phyloP scores from a whole-genome alignment of 2,888 invertebrate genomes.

The Masnerella sp. region DNA sequence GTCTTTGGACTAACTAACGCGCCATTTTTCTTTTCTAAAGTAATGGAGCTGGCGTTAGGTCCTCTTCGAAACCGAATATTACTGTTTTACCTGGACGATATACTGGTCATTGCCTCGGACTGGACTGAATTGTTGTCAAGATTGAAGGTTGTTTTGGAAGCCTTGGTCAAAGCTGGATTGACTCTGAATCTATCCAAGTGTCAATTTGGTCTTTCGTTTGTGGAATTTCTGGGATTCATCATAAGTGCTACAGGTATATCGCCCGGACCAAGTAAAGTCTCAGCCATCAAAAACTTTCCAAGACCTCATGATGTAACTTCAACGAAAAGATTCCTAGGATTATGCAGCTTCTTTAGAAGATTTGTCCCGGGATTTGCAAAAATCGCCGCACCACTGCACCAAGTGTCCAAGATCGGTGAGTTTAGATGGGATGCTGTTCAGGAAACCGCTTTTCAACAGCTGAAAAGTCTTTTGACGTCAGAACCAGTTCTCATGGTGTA shows the following conservation, averaged over 20 bases:
- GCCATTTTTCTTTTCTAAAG: constrained; percentile 4
- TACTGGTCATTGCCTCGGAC: neutral
- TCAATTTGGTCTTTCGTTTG: neutral
- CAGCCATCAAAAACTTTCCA: constrained; percentile 22
- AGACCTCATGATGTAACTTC: constrained; percentile 18
- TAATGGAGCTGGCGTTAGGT: constrained; percentile 3
- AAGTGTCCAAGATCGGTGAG: constrained; percentile 1
- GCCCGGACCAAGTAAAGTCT: constrained; percentile 18
- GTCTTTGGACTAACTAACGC: constrained; percentile 4
- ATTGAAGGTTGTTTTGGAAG: neutral
- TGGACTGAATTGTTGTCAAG: neutral
- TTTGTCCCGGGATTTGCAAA: constrained; percentile 4
- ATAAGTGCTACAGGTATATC: constrained; percentile 13
- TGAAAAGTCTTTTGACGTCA: neutral
- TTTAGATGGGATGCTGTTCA: constrained; percentile 16
- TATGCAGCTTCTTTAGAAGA: constrained; percentile 1
- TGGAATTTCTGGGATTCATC: constrained; percentile 17
- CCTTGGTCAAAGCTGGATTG: constrained; percentile 11
- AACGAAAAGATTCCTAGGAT: constrained; percentile 16
- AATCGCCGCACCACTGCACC: constrained; percentile 13
- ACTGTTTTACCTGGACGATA: constrained; percentile 5
- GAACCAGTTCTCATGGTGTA: neutral
- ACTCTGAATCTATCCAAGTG: neutral
- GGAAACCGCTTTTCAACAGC: neutral
- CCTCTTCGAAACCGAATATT: neutral